Conservation (phyloP, 1,140 invertebrate genomes). For the Bactericera cockerelli region DNA sequence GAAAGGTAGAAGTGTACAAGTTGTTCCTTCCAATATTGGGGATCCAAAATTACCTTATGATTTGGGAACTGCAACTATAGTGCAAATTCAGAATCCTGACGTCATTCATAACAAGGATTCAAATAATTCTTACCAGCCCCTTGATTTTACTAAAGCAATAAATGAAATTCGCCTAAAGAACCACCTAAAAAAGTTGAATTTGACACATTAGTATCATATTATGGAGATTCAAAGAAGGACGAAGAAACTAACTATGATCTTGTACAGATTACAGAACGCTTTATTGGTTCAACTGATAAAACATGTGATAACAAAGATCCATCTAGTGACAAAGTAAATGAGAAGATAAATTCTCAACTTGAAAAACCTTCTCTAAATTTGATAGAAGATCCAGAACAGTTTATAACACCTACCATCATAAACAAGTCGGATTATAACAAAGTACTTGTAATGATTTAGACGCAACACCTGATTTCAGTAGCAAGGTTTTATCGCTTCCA, state of each 20-base stretch:
- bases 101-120: neutral
- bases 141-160: neutral
- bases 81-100: neutral
- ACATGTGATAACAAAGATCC: neutral
- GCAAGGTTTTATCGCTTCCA: too few species aligned
- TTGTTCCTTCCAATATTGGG: neutral
- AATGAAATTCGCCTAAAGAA: neutral
- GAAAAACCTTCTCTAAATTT: neutral
- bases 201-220: neutral
- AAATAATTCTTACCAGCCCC: neutral
- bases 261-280: constrained; percentile 1
- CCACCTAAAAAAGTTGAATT: constrained; percentile 4
- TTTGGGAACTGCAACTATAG: neutral
- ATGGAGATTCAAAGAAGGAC: neutral
- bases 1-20: constrained; percentile 10
- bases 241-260: neutral
- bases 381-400: constrained; percentile 5
- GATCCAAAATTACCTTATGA: neutral
- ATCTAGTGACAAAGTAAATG: neutral
- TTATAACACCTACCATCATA: neutral
- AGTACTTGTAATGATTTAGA: neutral
- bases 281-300: neutral
- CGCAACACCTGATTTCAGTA: too few species aligned
- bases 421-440: constrained; percentile 2
- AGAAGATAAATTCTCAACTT: neutral